These are phyloP conservation scores for Merodon equestris DNA, from an alignment of 2,888 invertebrate species.

Conservation along the genomic window DNA sequence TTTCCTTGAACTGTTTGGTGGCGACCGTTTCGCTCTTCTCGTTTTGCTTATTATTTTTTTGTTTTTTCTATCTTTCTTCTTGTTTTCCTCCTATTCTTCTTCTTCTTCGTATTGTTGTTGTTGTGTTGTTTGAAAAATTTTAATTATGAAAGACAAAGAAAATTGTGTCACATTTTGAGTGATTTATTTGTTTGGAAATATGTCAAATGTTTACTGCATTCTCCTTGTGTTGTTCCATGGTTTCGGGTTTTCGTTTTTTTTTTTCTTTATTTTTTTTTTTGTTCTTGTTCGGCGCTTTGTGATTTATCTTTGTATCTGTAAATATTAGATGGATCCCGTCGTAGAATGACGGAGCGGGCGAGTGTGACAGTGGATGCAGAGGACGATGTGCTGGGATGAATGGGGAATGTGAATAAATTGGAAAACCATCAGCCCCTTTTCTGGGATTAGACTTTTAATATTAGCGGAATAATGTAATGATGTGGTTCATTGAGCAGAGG, in stretches of 20 bases:
- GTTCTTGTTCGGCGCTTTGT: constrained; percentile 44
- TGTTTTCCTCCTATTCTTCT: too few species aligned
- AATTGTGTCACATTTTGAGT: constrained; percentile 78
- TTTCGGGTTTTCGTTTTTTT: constrained; percentile 17
- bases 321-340: constrained; percentile 60
- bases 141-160: constrained; percentile 78
- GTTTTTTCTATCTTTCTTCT: too few species aligned
- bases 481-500: constrained; percentile 40
- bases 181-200: constrained; percentile 79
- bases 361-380: too few species aligned
- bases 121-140: constrained; percentile 69
- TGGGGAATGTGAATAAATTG: constrained; percentile 38
- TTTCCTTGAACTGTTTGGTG: constrained; percentile 8
- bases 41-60: constrained; percentile 16
- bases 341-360: constrained; percentile 10
- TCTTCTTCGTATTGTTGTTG: constrained; percentile 23
- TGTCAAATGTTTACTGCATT: constrained; percentile 75
- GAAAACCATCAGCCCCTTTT: constrained; percentile 41
- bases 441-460: constrained; percentile 39
- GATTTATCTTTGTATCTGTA: constrained; percentile 62
- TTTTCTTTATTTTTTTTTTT: constrained; percentile 8
- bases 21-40: constrained; percentile 6
- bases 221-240: constrained; percentile 52
- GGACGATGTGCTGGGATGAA: too few species aligned
- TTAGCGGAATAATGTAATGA: constrained; percentile 37